A percentile compares a stretch with the other conserved stretches of the same genome.
Conservation (phyloP, 2,888 invertebrate species). For the Meliscaeva auricollis region DNA sequence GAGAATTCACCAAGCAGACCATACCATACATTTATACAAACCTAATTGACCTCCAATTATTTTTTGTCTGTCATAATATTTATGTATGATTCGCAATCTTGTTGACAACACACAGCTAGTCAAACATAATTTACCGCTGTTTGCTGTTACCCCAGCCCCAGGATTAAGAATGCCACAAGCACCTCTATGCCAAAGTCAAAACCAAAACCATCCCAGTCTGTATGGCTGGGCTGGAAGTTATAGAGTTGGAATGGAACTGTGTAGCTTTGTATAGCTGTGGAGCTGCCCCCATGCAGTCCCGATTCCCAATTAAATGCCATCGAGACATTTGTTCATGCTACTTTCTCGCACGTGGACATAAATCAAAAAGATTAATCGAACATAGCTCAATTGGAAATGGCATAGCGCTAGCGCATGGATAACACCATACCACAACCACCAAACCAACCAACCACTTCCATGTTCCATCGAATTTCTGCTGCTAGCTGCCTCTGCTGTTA, state of each 20-base stretch:
- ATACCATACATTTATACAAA: conserved; percentile 33
- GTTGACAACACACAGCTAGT: conserved; percentile 76
- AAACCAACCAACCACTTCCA: no score
- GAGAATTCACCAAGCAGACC: not conserved
- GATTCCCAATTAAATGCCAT: conserved; percentile 78
- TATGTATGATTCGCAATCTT: conserved; percentile 75
- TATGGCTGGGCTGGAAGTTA: conserved; percentile 26
- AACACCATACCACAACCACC: no score
- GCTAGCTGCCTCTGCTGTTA: conserved; percentile 3
- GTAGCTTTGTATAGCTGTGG: not conserved
- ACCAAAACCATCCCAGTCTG: conserved; percentile 38
- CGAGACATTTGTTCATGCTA: conserved; percentile 82
- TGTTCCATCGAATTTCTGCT: conserved; percentile 7
- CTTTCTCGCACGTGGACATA: conserved; percentile 82
- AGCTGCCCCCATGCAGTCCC: conserved; percentile 69
- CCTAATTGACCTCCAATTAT: conserved; percentile 76
- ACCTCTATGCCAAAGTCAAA: not conserved
- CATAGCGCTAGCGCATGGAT: conserved; percentile 70
- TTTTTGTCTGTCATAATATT: conserved; percentile 75
- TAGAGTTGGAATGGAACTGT: no score
- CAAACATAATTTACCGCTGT: conserved; percentile 75
- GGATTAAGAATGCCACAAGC: conserved; percentile 59
- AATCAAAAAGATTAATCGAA: conserved; percentile 84
- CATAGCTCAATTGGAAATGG: conserved; percentile 82
- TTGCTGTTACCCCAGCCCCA: conserved; percentile 56